Base-by-base conservation (phyloP, 35 echinoderm and acorn worm genomes). In the Patiria miniata region DNA sequence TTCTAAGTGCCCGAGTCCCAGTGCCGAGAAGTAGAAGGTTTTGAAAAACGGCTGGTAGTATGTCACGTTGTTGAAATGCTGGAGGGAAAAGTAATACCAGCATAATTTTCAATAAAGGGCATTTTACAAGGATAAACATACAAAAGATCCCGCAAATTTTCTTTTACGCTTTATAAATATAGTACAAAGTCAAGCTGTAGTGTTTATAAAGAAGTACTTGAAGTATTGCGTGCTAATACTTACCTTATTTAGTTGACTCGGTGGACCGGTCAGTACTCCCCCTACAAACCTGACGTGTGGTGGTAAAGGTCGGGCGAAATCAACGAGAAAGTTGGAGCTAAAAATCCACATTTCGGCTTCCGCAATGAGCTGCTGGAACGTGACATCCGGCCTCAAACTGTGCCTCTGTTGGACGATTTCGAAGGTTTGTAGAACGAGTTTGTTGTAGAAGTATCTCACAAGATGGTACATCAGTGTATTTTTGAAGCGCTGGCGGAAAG, bases 261-360 rank as follows among this genome's bases (percentile, higher is more conserved):
- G 26, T 32, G 65, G 65, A 30, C 19, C 47, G 2, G 80, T 26
- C 47, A 52, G 9, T 8, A 82, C 28, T 52, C 80, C 80, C 0
- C 80, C 80, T n/a, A 82, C 80, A 44, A 82, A 34, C 8, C 12
- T 33, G 51, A 52, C 30, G 4, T 82, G 40, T 21, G 80, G 47
- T 1, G 6, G 39, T 30, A 82, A 26, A 34, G 80, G 80, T 52
- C 80, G 39, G 26, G 80, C 40, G 30, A 82, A 82, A 53, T 82
- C 80, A 7, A 82, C 21, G 1, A 53, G 39, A 82, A 82, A 82
- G 28, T 82, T n/a, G 7, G 40, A 34, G 51, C 51, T 82, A 5
- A 82, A 34, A 15, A 82, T 44, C 80, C 80, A 82, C 80, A 82
- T 82, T 51, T 82, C 39, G 22, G 80, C 80, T 23, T 51, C 44